phyloP scores from a whole-genome alignment of 2,888 invertebrate species.

The Caenorhabditis drosophilae region DNA sequence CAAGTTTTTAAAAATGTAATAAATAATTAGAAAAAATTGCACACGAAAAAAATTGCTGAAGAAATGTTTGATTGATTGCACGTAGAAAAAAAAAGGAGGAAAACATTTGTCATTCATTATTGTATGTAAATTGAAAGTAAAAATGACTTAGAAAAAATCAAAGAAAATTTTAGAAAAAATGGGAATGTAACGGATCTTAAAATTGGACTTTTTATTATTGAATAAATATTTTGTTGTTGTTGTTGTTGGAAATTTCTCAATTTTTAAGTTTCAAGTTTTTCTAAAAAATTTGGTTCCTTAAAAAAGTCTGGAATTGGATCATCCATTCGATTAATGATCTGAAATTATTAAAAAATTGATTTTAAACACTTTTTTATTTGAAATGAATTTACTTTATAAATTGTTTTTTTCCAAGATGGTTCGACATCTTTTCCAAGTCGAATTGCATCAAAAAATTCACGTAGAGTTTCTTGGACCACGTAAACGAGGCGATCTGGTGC shows the following conservation, averaged over 20 bases:
- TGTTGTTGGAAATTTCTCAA: not conserved
- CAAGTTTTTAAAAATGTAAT: too few relatives aligned
- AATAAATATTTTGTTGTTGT: too few relatives aligned
- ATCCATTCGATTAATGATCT: constrained; percentile 94
- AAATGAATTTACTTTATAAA: constrained; percentile 87
- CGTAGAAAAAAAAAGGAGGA: too few relatives aligned
- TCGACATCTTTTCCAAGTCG: constrained; percentile 94
- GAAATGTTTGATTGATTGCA: too few relatives aligned
- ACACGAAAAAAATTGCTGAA: too few relatives aligned
- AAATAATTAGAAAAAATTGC: too few relatives aligned
- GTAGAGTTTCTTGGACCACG: constrained; percentile 94
- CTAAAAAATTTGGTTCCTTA: constrained; percentile 98
- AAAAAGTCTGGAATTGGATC: constrained; percentile 99
- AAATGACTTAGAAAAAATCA: too few relatives aligned
- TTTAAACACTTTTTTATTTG: not conserved
- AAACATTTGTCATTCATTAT: too few relatives aligned
- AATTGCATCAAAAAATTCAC: constrained; percentile 98
- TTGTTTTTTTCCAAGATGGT: constrained; percentile 99
- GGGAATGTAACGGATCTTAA: too few relatives aligned
- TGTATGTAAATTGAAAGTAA: too few relatives aligned
- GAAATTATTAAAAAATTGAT: constrained; percentile 11
- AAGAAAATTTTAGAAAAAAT: too few relatives aligned
- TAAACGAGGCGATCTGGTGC: constrained; percentile 95
- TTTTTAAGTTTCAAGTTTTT: constrained; percentile 81
- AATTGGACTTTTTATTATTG: too few relatives aligned